A percentile compares a stretch with the other conserved stretches of the same genome.
Conservation (phyloP, 2,113 vertebrate species). For the Pimephales promelas region DNA sequence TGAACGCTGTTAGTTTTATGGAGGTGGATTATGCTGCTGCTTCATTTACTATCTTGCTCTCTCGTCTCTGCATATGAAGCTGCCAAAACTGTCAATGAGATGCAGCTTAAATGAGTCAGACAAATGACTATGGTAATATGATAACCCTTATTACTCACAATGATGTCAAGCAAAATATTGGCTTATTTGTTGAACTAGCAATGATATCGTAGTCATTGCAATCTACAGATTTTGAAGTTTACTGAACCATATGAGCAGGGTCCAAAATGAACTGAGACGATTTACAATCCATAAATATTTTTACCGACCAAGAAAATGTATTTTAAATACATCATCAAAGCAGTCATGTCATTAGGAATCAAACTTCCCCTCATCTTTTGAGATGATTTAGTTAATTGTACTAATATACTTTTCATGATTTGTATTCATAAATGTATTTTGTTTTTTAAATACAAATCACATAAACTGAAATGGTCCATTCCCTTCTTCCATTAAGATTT, state of each 20-base stretch:
- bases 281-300: neutral
- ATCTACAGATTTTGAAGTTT: neutral
- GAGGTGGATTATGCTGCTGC: slow-evolving; percentile 9
- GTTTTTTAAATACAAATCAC: too few species aligned
- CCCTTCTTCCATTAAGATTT: too few species aligned
- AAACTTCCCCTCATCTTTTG: neutral
- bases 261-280: neutral
- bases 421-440: too few species aligned
- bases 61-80: slow-evolving; percentile 19
- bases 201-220: neutral
- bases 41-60: slow-evolving; percentile 29
- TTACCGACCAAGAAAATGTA: neutral
- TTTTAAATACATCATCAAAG: neutral
- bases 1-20: slow-evolving; percentile 36
- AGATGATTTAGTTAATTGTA: neutral
- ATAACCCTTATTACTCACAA: neutral
- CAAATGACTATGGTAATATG: neutral
- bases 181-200: neutral
- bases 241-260: neutral
- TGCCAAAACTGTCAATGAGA: slow-evolving; percentile 19
- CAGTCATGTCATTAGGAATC: neutral
- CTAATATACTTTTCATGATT: too few species aligned
- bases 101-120: neutral
- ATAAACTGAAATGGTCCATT: too few species aligned
- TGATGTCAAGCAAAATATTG: neutral